A percentile compares a stretch with the other conserved stretches of the same genome.
These are phyloP conservation scores for Lepidurus packardi DNA, from an alignment of 1,140 invertebrate genomes.

Conservation along the genomic window DNA sequence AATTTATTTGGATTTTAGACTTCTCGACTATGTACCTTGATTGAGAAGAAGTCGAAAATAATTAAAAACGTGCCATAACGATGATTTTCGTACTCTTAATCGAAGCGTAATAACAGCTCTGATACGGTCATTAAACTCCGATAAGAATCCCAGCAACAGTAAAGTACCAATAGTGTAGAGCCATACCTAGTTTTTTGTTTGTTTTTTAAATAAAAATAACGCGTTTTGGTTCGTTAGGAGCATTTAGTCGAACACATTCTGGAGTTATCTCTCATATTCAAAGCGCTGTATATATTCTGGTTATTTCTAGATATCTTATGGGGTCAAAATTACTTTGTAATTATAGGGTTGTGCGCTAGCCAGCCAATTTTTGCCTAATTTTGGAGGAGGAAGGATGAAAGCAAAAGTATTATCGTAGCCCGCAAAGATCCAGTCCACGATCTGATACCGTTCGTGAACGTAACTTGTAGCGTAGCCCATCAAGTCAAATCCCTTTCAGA, in stretches of 20 bases:
- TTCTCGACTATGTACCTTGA: neutral
- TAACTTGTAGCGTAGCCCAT: neutral
- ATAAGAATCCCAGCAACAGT: neutral
- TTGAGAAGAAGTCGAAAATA: neutral
- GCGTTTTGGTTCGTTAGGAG: no score
- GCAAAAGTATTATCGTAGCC: conserved; percentile 1
- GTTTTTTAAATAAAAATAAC: no score
- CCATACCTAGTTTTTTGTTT: neutral
- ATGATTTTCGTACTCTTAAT: neutral
- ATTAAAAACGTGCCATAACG: neutral
- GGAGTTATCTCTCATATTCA: no score
- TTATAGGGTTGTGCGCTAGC: neutral
- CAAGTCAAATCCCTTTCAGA: neutral
- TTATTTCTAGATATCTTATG: no score
- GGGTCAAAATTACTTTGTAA: neutral
- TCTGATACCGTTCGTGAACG: neutral
- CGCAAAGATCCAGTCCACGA: neutral
- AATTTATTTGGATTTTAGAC: neutral
- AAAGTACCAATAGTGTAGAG: neutral
- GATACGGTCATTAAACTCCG: neutral
- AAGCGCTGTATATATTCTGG: no score
- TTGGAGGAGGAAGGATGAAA: neutral
- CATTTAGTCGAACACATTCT: no score
- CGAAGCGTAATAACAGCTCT: neutral
- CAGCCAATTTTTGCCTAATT: neutral